Evolutionary conservation across 1,140 invertebrate genomes (phyloP).

Genomic region (Drosophila ercepeae): DNA sequence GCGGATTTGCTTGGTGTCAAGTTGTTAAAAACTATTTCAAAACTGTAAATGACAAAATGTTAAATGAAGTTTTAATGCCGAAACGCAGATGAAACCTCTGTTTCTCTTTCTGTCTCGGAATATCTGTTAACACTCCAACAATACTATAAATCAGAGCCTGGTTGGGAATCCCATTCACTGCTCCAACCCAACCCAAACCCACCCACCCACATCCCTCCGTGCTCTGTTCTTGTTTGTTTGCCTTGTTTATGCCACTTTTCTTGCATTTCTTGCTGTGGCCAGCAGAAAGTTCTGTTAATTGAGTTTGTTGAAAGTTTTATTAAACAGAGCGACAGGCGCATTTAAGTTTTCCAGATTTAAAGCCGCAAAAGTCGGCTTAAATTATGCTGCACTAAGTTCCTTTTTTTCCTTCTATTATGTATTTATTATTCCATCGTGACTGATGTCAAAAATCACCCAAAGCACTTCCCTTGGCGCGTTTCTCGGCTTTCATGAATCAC

Average conservation of each 20-base stretch:
- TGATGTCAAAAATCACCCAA: background rate
- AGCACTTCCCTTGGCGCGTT: background rate
- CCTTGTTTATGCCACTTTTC: conserved; percentile 80
- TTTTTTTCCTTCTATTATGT: background rate
- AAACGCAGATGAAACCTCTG: conserved; percentile 35
- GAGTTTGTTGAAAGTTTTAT: conserved; percentile 82
- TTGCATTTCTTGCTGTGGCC: conserved; percentile 78
- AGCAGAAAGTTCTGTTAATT: conserved; percentile 78
- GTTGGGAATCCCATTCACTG: conserved; percentile 51
- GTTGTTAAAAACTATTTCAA: conserved; percentile 82
- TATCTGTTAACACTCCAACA: conserved; percentile 78
- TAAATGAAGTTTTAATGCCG: conserved; percentile 83
- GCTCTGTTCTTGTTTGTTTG: conserved; percentile 65
- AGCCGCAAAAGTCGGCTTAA: conserved; percentile 57
- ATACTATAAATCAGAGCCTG: conserved; percentile 72
- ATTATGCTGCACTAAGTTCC: conserved; percentile 25
- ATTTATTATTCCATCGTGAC: background rate
- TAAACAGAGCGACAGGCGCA: conserved; percentile 76
- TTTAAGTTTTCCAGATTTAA: conserved; percentile 70
- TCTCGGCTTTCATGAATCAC: background rate
- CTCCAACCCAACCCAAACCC: no score
- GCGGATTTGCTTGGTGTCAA: conserved; percentile 77
- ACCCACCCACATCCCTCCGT: background rate
- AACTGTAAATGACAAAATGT: conserved; percentile 84
- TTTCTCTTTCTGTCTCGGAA: conserved; percentile 42